Base-by-base conservation (phyloP, 2,113 vertebrate species). In the Oreochromis spilurus region DNA sequence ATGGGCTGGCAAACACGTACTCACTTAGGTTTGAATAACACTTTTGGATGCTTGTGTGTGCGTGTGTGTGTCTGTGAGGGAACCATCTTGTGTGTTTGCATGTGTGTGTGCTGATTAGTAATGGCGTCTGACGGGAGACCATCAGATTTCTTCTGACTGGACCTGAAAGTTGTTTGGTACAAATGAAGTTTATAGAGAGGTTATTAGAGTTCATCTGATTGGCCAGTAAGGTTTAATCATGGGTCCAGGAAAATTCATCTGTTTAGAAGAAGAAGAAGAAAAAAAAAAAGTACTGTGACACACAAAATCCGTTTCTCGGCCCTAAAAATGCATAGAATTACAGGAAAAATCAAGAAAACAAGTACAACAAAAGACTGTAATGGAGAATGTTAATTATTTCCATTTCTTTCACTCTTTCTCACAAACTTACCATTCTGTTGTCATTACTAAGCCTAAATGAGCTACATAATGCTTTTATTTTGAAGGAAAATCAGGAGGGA, bases 21-120 rank as follows among this genome's bases (percentile, higher is more conserved):
- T 53, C 21, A 65, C 48, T 53, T 21, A 40, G 26, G 40, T 65
- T 10, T 21, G 26, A 83, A 80, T 54, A 72, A 29, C 31, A 16
- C 57, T 83, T 24, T 72, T 80, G 45, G 45, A 21, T 3, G 10
- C n/a, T 60, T 8, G 50, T 4, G 40, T 72, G 52, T 29, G 24
- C 53, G 29, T 17, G 89, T 75, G 84, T 82, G 34, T 55, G 34
- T 79, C 43, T 40, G 70, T 19, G 21, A 70, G 34, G 40, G 16
- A 75, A 48, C 13, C 67, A 45, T 10, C 24, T 48, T 50, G 70
- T 75, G 24, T 31, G 43, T 50, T 48, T 75, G 24, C 11, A 26
- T 55, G 58, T 1, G 60, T 89, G 83, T 82, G 90, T 79, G 82
- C 83, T 89, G 89, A 86, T 86, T 87, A 50, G 81, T 87, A 88